Percentiles rank a stretch among this genome's conserved stretches.
Conservation (phyloP, 2,888 invertebrate species). For the Creontiades dilutus region DNA sequence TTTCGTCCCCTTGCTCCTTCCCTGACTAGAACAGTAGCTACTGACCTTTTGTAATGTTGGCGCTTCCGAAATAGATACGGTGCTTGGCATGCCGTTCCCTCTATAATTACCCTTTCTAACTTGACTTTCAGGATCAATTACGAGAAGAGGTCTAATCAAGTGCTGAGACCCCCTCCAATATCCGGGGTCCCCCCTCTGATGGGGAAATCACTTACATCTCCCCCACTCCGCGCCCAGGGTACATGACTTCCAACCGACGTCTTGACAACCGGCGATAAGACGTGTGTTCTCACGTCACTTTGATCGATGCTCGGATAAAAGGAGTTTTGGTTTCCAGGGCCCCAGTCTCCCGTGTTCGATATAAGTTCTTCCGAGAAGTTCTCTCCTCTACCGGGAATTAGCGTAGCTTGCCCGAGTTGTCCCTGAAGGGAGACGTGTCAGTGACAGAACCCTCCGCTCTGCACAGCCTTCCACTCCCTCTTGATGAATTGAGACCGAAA, state of each 20-base stretch:
- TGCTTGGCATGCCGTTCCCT: conserved; percentile 6
- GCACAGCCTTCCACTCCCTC: background rate
- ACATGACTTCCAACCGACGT: background rate
- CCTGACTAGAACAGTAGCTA: background rate
- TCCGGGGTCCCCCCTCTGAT: conserved; percentile 4
- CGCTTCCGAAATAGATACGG: conserved; percentile 35
- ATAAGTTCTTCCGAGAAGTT: background rate
- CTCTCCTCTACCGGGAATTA: background rate
- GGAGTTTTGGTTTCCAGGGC: background rate
- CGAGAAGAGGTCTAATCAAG: conserved; percentile 16
- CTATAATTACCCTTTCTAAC: conserved; percentile 22
- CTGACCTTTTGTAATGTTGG: background rate
- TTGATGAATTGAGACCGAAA: background rate
- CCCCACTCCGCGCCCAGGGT: background rate
- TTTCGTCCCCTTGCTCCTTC: background rate
- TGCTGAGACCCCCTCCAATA: conserved; percentile 17
- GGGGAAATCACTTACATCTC: conserved; percentile 12
- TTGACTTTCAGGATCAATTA: conserved; percentile 27
- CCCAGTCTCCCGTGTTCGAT: background rate
- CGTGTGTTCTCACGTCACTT: conserved; percentile 5
- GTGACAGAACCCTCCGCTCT: background rate
- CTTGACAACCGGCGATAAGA: conserved; percentile 25
- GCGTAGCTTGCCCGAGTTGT: conserved; percentile 1
- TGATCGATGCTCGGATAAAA: conserved; percentile 15
- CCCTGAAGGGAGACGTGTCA: background rate